Conservation (phyloP, 1,140 invertebrate species). For the Caligus rogercresseyi region DNA sequence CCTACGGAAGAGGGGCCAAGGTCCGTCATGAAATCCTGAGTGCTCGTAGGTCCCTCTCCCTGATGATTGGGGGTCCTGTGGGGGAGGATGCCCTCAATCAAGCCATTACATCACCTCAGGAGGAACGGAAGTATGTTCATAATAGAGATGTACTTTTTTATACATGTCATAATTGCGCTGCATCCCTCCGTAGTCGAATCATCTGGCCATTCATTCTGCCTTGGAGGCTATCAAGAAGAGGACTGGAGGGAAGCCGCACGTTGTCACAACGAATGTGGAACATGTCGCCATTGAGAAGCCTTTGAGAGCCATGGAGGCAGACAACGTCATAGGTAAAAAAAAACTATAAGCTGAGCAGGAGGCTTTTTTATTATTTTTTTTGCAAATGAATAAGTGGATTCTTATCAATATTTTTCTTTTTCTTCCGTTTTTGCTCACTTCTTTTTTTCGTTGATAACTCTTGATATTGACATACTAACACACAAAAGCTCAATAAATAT, state of each 20-base stretch:
- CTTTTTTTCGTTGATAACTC: no score
- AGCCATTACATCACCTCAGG: constrained; percentile 43
- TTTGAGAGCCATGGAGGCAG: constrained; percentile 28
- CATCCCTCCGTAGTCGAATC: constrained; percentile 32
- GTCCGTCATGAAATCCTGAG: constrained; percentile 32
- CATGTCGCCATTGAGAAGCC: constrained; percentile 39
- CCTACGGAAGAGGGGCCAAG: constrained; percentile 28
- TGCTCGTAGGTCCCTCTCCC: constrained; percentile 32
- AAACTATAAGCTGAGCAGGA: no score
- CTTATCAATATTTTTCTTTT: no score
- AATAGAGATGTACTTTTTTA: no score
- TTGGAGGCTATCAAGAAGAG: constrained; percentile 28
- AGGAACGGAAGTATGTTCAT: constrained; percentile 39
- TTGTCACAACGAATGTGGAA: constrained; percentile 41
- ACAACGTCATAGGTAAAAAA: constrained; percentile 28
- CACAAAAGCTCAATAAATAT: no score
- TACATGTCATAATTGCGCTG: no score
- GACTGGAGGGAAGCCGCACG: constrained; percentile 33
- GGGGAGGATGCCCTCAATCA: constrained; percentile 21
- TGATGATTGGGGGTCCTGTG: constrained; percentile 30
- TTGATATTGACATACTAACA: no score
- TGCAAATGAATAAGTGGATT: no score
- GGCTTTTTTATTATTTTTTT: no score
- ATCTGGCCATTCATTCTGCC: constrained; percentile 34
- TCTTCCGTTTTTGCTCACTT: no score